Evolutionary conservation across 2,888 invertebrate species (phyloP), one percentile per base, ranked within the genome.

Genomic region (Trissolcus japonicus): DNA sequence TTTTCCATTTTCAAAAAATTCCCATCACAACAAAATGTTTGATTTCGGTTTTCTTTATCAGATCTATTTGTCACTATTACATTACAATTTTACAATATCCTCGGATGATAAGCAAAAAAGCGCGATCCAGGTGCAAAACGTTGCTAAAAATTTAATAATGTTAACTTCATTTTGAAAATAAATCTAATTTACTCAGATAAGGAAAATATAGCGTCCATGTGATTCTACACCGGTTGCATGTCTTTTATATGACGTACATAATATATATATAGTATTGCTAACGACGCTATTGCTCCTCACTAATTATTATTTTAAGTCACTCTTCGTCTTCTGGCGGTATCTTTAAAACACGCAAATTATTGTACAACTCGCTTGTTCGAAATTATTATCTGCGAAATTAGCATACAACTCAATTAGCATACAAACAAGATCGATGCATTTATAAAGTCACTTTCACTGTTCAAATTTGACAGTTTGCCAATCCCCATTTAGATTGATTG

Each of bases 351-450:
- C 25, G 4, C 40, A 17, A 56, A 56, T 56, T 56, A 56, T 35
- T 35, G 56, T 41, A 16, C 16, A n/a, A 46, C 40, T 40, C 40
- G 41, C 1, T 17, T 40, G 9, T 41, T 56, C 35, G 3, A 35
- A 40, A 56, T 56, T 4, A 40, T 35, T 41, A 56, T n/a, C 14
- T 56, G 17, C 16, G 41, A 25, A 55, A 46, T 56, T 56, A 40
- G 4, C 56, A 56, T 56, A 56, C 56, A 56, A 56, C 19, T 40
- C 11, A 3, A 56, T 56, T 56, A 56, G 40, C 56, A 56, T 56
- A 56, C 56, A 56, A 56, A 56, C 41, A 35, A 56, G 11, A 11
- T 16, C 9, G 35, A 17, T 41, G 41, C 35, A 40, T 56, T n/a
- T 14, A 40, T 17, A 51, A 54, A 40, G 17, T 14, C 35, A 35